Percentiles rank a stretch among this genome's conserved stretches.
phyloP scores from a whole-genome alignment of 2,888 invertebrate species.

The Elaeidobius kamerunicus region DNA sequence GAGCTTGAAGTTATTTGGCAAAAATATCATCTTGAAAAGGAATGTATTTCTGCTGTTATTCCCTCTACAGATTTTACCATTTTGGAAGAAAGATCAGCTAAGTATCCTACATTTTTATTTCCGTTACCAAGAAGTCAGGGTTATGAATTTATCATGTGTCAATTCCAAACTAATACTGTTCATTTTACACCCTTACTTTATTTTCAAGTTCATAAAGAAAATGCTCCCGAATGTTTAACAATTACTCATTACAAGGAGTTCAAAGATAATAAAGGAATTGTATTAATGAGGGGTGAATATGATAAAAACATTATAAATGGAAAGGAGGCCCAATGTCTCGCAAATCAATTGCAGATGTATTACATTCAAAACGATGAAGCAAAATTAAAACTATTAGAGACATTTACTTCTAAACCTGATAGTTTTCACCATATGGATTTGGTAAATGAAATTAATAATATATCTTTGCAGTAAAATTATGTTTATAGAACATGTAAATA shows the following conservation, averaged over 20 bases:
- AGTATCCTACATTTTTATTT: conserved; percentile 70
- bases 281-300: conserved; percentile 84
- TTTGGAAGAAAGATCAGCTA: conserved; percentile 57
- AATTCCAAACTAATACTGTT: conserved; percentile 67
- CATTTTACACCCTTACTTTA: conserved; percentile 84
- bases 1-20: conserved; percentile 78
- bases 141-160: conserved; percentile 81
- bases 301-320: conserved; percentile 73
- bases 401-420: conserved; percentile 68
- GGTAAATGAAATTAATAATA: conserved; percentile 70
- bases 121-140: conserved; percentile 79
- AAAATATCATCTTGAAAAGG: conserved; percentile 72
- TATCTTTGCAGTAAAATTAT: conserved; percentile 38
- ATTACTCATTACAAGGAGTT: conserved; percentile 78
- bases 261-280: conserved; percentile 63
- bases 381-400: conserved; percentile 62
- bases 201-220: conserved; percentile 85
- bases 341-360: conserved; percentile 82
- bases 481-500: background rate
- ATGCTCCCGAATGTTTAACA: conserved; percentile 83
- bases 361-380: conserved; percentile 65
- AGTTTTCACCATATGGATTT: conserved; percentile 81
- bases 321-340: conserved; percentile 81
- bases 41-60: conserved; percentile 60
- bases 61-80: conserved; percentile 58